Conservation (phyloP, 2,888 invertebrate genomes). For the Cerastis leucographa region DNA sequence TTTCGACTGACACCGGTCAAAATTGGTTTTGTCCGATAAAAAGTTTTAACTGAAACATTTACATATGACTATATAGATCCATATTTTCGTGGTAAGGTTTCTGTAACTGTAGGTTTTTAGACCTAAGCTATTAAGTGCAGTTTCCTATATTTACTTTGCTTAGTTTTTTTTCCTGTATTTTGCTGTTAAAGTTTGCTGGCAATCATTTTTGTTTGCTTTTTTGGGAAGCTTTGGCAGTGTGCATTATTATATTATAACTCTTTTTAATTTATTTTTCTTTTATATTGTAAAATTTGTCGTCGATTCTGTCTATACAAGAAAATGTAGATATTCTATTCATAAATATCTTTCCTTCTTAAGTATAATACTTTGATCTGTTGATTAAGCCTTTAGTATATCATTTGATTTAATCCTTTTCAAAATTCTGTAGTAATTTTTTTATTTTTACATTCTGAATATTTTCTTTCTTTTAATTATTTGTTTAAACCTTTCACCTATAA, state of each 20-base stretch:
- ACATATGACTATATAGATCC: neutral
- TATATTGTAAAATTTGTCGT: neutral
- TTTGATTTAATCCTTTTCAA: slow-evolving; percentile 21
- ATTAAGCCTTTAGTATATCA: neutral
- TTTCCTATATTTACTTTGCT: slow-evolving; percentile 10
- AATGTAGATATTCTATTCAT: slow-evolving; percentile 1
- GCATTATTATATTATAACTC: slow-evolving; percentile 15
- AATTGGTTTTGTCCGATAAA: no score
- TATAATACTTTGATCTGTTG: neutral
- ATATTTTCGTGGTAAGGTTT: neutral
- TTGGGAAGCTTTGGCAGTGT: slow-evolving; percentile 26
- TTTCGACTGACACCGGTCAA: no score
- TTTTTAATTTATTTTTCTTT: neutral
- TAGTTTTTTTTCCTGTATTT: slow-evolving; percentile 12
- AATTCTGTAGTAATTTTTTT: slow-evolving; percentile 9
- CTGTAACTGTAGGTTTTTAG: neutral
- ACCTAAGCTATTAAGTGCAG: neutral
- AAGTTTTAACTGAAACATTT: no score
- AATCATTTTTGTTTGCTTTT: slow-evolving; percentile 17
- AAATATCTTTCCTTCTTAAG: slow-evolving; percentile 1
- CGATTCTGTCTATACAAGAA: neutral
- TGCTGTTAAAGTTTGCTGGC: slow-evolving; percentile 6
- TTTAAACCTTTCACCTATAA: slow-evolving; percentile 4
- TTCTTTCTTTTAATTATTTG: slow-evolving; percentile 3
- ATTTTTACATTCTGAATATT: neutral